These are phyloP conservation scores for Mormoops blainvillei DNA, from an alignment of 2,113 vertebrate genomes.

Conservation along the genomic window DNA sequence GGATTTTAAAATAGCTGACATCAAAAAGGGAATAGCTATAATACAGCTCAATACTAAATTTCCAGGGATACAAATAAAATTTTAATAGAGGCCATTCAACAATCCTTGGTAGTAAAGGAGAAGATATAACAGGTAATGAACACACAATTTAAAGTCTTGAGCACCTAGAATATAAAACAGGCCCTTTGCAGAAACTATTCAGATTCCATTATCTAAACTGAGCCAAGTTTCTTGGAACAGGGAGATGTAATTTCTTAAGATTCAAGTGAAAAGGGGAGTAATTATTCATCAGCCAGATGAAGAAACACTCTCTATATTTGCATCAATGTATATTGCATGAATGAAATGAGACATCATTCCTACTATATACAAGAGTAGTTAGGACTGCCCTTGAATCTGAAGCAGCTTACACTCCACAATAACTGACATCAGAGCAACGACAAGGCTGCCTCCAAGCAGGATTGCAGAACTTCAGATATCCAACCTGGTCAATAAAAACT, in stretches of 20 bases:
- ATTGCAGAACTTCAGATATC: slow-evolving; percentile 87
- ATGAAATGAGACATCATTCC: slow-evolving; percentile 86
- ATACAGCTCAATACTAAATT: slow-evolving; percentile 76
- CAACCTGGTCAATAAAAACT: slow-evolving; percentile 89
- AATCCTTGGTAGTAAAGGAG: slow-evolving; percentile 82
- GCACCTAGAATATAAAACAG: slow-evolving; percentile 86
- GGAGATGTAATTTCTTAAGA: slow-evolving; percentile 88
- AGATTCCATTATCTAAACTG: slow-evolving; percentile 86
- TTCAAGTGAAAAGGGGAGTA: slow-evolving; percentile 88
- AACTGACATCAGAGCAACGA: slow-evolving; percentile 87
- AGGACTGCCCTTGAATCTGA: slow-evolving; percentile 89
- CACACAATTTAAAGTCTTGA: slow-evolving; percentile 83
- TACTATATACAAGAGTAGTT: slow-evolving; percentile 88
- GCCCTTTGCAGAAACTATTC: slow-evolving; percentile 85
- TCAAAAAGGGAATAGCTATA: slow-evolving; percentile 88
- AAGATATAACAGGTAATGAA: slow-evolving; percentile 90
- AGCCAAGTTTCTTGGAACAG: slow-evolving; percentile 85
- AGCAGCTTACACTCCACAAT: slow-evolving; percentile 85
- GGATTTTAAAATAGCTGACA: slow-evolving; percentile 92
- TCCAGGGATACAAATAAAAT: neutral
- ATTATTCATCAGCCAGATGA: slow-evolving; percentile 88
- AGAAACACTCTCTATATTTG: slow-evolving; percentile 89
- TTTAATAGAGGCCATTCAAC: neutral
- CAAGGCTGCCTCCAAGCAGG: slow-evolving; percentile 90
- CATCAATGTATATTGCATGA: slow-evolving; percentile 86